These are phyloP conservation scores for Dufourea novaeangliae DNA, from an alignment of 1,140 invertebrate species.

Conservation along the genomic window DNA sequence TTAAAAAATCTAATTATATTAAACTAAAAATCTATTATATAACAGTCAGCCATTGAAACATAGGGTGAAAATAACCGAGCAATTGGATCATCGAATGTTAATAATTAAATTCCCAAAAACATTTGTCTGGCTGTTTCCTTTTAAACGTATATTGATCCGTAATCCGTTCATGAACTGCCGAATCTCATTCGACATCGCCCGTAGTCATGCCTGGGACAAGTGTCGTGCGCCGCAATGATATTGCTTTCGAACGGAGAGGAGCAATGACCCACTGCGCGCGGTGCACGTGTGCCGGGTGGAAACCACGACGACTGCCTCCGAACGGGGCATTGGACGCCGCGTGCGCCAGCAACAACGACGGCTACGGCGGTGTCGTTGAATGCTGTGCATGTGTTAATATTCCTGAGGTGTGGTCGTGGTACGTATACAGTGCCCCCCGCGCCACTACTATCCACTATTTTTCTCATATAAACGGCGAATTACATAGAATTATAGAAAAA, in stretches of 20 bases:
- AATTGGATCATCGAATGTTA: too few relatives aligned
- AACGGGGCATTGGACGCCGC: constrained; percentile 74
- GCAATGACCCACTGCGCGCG: constrained; percentile 78
- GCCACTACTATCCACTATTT: too few relatives aligned
- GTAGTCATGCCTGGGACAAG: constrained; percentile 43
- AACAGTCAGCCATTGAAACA: too few relatives aligned
- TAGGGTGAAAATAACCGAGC: too few relatives aligned
- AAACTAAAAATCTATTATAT: too few relatives aligned
- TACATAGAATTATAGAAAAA: too few relatives aligned
- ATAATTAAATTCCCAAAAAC: neutral
- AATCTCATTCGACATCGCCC: constrained; percentile 28
- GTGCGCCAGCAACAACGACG: constrained; percentile 49
- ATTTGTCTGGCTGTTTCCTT: neutral
- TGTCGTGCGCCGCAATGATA: constrained; percentile 64
- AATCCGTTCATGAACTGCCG: neutral
- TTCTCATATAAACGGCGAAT: too few relatives aligned
- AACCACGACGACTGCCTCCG: constrained; percentile 75
- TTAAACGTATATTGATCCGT: neutral
- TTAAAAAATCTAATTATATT: too few relatives aligned
- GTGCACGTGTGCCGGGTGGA: constrained; percentile 75
- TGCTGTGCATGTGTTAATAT: neutral
- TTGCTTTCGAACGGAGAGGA: constrained; percentile 69
- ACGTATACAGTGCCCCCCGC: too few relatives aligned
- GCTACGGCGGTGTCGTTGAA: neutral
- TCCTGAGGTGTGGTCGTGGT: neutral